These are phyloP conservation scores for Germaria angustata DNA, from an alignment of 2,888 invertebrate genomes.

Conservation along the genomic window DNA sequence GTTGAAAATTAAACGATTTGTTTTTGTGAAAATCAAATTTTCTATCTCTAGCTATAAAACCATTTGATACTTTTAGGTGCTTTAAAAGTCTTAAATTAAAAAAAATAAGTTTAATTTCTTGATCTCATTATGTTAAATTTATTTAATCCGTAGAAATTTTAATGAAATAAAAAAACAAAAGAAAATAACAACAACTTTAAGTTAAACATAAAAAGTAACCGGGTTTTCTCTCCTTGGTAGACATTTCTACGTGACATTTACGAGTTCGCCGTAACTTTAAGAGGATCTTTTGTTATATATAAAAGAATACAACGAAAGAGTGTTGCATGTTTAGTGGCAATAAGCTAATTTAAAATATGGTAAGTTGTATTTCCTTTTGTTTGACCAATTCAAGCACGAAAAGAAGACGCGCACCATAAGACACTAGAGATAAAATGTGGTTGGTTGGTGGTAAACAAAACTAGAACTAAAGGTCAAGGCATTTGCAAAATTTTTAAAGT, in stretches of 20 bases:
- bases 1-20: no score
- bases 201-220: conserved; percentile 1
- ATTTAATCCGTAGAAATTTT: no score
- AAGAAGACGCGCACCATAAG: conserved; percentile 4
- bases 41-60: no score
- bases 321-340: conserved; percentile 40
- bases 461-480: conserved; percentile 11
- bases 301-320: conserved; percentile 12
- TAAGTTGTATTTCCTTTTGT: background rate
- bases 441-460: background rate
- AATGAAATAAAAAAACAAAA: no score
- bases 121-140: background rate
- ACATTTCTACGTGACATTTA: conserved; percentile 50
- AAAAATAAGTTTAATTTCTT: background rate
- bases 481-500: conserved; percentile 19
- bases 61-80: no score
- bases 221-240: conserved; percentile 4
- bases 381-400: background rate
- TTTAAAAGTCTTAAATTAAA: background rate
- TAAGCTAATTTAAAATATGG: conserved; percentile 37
- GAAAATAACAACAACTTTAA: background rate
- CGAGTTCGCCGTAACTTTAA: conserved; percentile 37
- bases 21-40: no score
- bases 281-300: conserved; percentile 20
- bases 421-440: background rate